Percentiles rank a stretch among this genome's conserved stretches.
Conservation (phyloP, 1,140 invertebrate genomes). For the Drosophila equinoxialis region DNA sequence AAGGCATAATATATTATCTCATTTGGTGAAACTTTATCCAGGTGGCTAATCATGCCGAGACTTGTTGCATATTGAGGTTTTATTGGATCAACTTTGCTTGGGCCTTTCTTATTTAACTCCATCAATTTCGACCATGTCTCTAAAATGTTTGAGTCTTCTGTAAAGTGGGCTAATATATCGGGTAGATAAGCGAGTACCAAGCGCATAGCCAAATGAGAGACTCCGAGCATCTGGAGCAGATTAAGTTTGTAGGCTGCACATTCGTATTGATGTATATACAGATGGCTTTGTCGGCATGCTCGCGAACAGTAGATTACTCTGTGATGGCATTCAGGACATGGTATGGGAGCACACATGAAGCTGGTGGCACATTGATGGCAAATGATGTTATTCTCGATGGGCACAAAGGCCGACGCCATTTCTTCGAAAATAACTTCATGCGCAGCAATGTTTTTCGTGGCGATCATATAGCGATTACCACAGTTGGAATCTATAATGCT, state of each 20-base stretch:
- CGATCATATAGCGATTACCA: slow-evolving; percentile 58
- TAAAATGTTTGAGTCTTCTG: not conserved
- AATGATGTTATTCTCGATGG: slow-evolving; percentile 47
- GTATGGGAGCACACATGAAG: slow-evolving; percentile 61
- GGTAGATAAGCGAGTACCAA: slow-evolving; percentile 52
- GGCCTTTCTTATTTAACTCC: not conserved
- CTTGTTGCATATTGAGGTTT: slow-evolving; percentile 33
- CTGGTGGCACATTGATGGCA: slow-evolving; percentile 69
- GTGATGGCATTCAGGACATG: slow-evolving; percentile 59
- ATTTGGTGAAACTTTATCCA: slow-evolving; percentile 26
- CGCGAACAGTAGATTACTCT: slow-evolving; percentile 70
- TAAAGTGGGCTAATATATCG: slow-evolving; percentile 24
- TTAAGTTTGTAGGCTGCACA: slow-evolving; percentile 49
- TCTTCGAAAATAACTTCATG: slow-evolving; percentile 59
- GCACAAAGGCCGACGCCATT: slow-evolving; percentile 55
- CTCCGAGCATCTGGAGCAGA: slow-evolving; percentile 49
- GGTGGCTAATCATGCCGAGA: slow-evolving; percentile 58
- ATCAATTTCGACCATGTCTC: slow-evolving; percentile 50
- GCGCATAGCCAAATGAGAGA: slow-evolving; percentile 66
- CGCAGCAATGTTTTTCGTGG: slow-evolving; percentile 26
- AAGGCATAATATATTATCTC: slow-evolving; percentile 60
- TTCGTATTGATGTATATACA: slow-evolving; percentile 51
- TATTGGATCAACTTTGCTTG: not conserved
- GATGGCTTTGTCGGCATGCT: slow-evolving; percentile 46
- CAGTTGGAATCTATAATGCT: slow-evolving; percentile 21